Evolutionary conservation across 1,140 invertebrate species (phyloP), one percentile per base, ranked within the genome.

Genomic region (Nomia melanderi): DNA sequence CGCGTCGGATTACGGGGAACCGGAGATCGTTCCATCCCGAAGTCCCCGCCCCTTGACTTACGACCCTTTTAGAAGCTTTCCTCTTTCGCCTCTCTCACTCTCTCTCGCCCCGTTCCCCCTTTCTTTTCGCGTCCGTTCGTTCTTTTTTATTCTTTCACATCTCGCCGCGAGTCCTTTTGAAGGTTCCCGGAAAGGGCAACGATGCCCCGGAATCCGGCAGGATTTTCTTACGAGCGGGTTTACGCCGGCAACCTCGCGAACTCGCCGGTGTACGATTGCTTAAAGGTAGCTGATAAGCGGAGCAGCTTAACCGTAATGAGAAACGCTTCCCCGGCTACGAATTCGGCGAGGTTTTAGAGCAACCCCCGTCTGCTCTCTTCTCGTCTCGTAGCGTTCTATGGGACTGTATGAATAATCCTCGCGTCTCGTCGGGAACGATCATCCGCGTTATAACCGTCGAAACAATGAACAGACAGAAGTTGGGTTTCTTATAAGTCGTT

Each of bases 171-270:
- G 62, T 31, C 33, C 59, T 27, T 33, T 50, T 27, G 14, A 50
- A 17, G 25, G 33, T n/a, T 62, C 39, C 11, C n/a, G 39, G 41
- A 4, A 62, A 36, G 23, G 17, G n/a, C 59, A 62, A 17, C 29
- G 5, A n/a, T n/a, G 33, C 39, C 39, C 23, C 59, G 20, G 12
- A 20, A 14, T 33, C 33, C 17, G 9, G 12, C 8, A 39, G 33
- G 59, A 62, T 62, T 62, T 39, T n/a, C 20, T 25, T 62, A 41
- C 33, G 59, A 62, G n/a, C n/a, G 3, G n/a, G 59, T 62, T 62
- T 62, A 62, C 29, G 59, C 14, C 59, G n/a, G 12, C 8, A 11
- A 20, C 23, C 59, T 11, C 59, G 33, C n/a, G 14, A n/a, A 62
- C 33, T 62, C 25, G 6, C 33, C 23, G 0, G 33, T 12, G 17